These are phyloP conservation scores for Muscina levida DNA, from an alignment of 2,888 invertebrate species.

Conservation along the genomic window DNA sequence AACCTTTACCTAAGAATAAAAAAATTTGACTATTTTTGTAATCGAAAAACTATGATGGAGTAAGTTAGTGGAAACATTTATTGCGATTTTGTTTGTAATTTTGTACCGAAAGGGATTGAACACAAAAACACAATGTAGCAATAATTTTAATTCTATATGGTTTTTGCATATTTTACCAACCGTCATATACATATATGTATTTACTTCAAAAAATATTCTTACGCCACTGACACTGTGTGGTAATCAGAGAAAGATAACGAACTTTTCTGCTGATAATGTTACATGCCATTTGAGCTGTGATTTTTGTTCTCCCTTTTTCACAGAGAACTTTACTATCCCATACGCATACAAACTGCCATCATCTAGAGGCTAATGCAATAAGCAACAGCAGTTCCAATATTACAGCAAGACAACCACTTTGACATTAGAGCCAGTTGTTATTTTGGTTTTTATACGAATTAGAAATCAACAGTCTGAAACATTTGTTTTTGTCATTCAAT, in stretches of 20 bases:
- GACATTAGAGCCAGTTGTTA: conserved; percentile 19
- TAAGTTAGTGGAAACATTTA: no score
- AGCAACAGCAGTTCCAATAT: conserved; percentile 54
- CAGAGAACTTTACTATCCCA: no score
- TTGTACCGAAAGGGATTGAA: no score
- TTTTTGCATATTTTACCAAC: no score
- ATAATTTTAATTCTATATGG: no score
- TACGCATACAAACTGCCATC: background rate
- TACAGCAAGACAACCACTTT: conserved; percentile 9
- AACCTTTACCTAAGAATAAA: no score
- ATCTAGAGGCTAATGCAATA: conserved; percentile 51
- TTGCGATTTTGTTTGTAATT: no score
- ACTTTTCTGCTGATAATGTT: conserved; percentile 17
- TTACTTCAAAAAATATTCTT: no score
- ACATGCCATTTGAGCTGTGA: background rate
- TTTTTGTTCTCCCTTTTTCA: background rate
- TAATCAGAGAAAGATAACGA: background rate
- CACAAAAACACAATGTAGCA: no score
- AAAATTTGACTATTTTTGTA: no score
- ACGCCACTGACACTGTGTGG: background rate
- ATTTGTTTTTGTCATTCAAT: conserved; percentile 65
- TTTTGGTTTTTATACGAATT: conserved; percentile 59
- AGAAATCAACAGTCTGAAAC: conserved; percentile 69
- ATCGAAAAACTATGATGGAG: no score
- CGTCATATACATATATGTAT: no score